A percentile compares a stretch with the other conserved stretches of the same genome.
Conservation (phyloP, 2,797 vertebrate genomes). For the Melanotaenia trifasciata region DNA sequence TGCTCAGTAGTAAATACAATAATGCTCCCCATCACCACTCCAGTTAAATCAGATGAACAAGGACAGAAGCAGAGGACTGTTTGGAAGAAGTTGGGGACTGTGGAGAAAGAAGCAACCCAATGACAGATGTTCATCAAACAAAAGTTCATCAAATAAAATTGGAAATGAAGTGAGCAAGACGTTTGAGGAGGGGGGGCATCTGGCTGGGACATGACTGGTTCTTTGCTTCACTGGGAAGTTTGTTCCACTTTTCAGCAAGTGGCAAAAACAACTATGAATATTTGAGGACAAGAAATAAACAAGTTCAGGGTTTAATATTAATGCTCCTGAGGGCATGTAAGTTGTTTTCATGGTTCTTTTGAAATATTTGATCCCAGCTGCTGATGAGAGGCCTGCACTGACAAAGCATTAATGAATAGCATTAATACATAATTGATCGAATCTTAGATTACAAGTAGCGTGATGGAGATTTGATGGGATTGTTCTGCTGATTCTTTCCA, state of each 20-base stretch:
- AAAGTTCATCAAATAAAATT: slow-evolving; percentile 64
- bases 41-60: slow-evolving; percentile 11
- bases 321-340: slow-evolving; percentile 74
- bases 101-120: slow-evolving; percentile 33
- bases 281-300: slow-evolving; percentile 82
- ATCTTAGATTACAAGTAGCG: slow-evolving; percentile 47
- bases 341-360: slow-evolving; percentile 71
- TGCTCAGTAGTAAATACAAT: background rate
- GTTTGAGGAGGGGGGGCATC: slow-evolving; percentile 43
- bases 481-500: slow-evolving; percentile 46
- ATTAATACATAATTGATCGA: slow-evolving; percentile 76
- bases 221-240: slow-evolving; percentile 70
- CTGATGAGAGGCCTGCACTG: slow-evolving; percentile 56
- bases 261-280: slow-evolving; percentile 83
- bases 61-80: slow-evolving; percentile 20
- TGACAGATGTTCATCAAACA: slow-evolving; percentile 61
- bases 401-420: slow-evolving; percentile 73
- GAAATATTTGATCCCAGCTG: slow-evolving; percentile 75
- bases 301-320: slow-evolving; percentile 83
- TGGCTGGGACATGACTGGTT: slow-evolving; percentile 51
- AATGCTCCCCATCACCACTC: slow-evolving; percentile 1
- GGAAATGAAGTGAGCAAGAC: slow-evolving; percentile 64
- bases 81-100: slow-evolving; percentile 12
- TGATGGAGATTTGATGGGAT: slow-evolving; percentile 35
- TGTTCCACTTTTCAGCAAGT: slow-evolving; percentile 75